Evolutionary conservation across 2,888 invertebrate genomes (phyloP).

Genomic region (Antheraea yamamai): DNA sequence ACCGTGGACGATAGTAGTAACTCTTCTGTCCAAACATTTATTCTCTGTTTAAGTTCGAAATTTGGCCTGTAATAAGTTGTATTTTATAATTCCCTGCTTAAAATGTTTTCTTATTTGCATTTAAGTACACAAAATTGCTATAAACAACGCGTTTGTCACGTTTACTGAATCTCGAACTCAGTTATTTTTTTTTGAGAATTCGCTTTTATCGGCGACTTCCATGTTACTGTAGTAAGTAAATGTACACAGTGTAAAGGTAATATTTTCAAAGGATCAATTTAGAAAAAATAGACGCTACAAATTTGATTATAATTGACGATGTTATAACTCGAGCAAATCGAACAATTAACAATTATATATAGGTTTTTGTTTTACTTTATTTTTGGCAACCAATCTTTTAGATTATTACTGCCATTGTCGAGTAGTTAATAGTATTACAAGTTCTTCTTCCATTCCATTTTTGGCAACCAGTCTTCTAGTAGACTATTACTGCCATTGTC

Average conservation of each 20-base stretch:
- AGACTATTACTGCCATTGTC: no score
- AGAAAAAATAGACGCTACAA: no score
- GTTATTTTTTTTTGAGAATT: neutral
- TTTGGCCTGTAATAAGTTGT: neutral
- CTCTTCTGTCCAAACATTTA: constrained; percentile 11
- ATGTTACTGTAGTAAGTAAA: neutral
- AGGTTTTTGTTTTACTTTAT: no score
- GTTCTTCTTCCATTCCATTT: no score
- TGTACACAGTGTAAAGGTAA: no score
- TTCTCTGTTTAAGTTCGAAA: neutral
- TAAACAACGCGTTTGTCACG: neutral
- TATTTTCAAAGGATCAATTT: no score
- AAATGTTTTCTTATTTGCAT: neutral
- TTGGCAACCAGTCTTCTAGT: no score
- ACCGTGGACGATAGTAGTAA: constrained; percentile 4
- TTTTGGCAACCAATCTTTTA: no score
- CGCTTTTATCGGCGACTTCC: neutral
- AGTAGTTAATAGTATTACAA: no score
- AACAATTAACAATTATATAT: neutral
- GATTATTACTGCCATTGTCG: no score
- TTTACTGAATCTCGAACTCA: neutral
- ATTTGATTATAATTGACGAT: neutral
- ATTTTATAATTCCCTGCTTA: neutral
- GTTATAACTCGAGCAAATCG: neutral
- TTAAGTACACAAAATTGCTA: neutral